Evolutionary conservation across 2,888 invertebrate species (phyloP).

Genomic region (Andrena chrysosceles): DNA sequence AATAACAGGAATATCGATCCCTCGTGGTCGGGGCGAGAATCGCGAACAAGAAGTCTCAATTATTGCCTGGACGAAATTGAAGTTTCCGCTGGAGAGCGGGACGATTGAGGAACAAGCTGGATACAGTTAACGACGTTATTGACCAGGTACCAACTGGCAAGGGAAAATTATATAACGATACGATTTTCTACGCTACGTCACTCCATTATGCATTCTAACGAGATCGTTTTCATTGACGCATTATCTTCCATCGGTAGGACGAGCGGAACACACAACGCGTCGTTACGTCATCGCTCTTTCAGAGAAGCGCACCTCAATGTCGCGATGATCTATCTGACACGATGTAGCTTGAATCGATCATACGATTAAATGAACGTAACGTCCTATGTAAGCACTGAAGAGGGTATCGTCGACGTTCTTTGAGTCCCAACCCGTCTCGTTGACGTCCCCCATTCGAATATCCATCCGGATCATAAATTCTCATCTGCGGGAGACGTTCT

Average conservation of each 20-base stretch:
- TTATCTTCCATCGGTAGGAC: constrained; percentile 44
- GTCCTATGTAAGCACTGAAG: neutral
- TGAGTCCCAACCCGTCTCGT: neutral
- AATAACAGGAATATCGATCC: neutral
- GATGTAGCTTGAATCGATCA: constrained; percentile 1
- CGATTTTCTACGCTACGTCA: constrained; percentile 39
- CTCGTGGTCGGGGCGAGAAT: neutral
- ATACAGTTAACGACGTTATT: constrained; percentile 16
- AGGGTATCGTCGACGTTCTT: neutral
- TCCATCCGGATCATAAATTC: constrained; percentile 55
- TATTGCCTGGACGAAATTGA: neutral
- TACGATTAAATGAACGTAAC: constrained; percentile 32
- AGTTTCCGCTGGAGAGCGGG: neutral
- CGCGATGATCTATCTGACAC: constrained; percentile 16
- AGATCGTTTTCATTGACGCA: constrained; percentile 53
- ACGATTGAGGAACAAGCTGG: neutral
- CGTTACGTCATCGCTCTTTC: constrained; percentile 46
- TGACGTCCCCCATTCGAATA: constrained; percentile 1
- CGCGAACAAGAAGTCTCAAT: neutral
- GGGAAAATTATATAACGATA: constrained; percentile 40
- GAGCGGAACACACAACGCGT: neutral
- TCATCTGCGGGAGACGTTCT: constrained; percentile 25
- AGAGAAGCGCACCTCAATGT: constrained; percentile 9
- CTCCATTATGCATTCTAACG: constrained; percentile 50
- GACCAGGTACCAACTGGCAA: constrained; percentile 4